Evolutionary conservation across 2,888 invertebrate species (phyloP).

Genomic region (Dione vanillae): DNA sequence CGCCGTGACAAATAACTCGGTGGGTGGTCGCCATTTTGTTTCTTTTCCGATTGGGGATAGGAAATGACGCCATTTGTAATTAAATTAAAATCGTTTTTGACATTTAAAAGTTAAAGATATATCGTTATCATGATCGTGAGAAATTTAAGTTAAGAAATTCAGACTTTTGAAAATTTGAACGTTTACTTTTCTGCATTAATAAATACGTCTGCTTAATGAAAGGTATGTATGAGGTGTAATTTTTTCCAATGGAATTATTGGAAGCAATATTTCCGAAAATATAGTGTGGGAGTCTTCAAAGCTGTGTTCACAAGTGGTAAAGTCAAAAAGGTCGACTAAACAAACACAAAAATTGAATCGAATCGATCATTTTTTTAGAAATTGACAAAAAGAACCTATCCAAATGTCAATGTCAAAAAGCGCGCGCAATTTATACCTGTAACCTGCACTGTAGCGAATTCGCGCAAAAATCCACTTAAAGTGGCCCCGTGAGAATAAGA

Average conservation of each 20-base stretch:
- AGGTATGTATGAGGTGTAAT: too few species aligned
- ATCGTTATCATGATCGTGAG: too few species aligned
- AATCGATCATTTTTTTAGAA: constrained; percentile 71
- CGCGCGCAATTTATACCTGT: constrained; percentile 47
- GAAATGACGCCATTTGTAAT: constrained; percentile 33
- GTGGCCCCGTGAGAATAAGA: constrained; percentile 66
- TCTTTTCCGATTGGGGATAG: constrained; percentile 56
- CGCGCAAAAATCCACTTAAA: constrained; percentile 56
- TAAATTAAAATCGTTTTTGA: constrained; percentile 3
- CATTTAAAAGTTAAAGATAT: too few species aligned
- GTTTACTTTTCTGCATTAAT: too few species aligned
- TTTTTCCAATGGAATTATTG: constrained; percentile 2
- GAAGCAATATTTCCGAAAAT: constrained; percentile 25
- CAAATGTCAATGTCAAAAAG: constrained; percentile 51
- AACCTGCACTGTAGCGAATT: constrained; percentile 68
- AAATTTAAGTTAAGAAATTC: too few species aligned
- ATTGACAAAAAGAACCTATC: constrained; percentile 52
- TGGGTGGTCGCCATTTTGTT: constrained; percentile 76
- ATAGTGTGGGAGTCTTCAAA: constrained; percentile 69
- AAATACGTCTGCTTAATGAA: too few species aligned
- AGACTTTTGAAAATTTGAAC: too few species aligned
- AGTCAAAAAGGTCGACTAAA: constrained; percentile 60
- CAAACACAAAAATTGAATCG: constrained; percentile 74
- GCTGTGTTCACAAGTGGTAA: constrained; percentile 57
- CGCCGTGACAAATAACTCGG: constrained; percentile 66